phyloP scores from a whole-genome alignment of 2,888 invertebrate species.

The Diarsia mendica region DNA sequence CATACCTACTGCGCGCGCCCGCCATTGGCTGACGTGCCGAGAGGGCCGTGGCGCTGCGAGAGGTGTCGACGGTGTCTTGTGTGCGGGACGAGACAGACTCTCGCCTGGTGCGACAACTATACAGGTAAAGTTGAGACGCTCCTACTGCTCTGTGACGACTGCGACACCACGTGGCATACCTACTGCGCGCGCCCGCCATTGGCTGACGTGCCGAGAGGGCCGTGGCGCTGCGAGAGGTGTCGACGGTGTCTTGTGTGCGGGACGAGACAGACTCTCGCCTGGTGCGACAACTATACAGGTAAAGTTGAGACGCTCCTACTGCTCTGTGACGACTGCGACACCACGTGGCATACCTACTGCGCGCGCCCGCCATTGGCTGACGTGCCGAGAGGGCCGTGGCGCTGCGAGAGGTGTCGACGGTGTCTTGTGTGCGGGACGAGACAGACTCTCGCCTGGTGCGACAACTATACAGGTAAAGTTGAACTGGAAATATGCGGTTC shows the following conservation, averaged over 20 bases:
- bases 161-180: slow-evolving; percentile 99
- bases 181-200: slow-evolving; percentile 99
- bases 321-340: slow-evolving; percentile 99
- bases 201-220: slow-evolving; percentile 97
- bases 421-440: slow-evolving; percentile 97
- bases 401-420: slow-evolving; percentile 98
- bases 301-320: slow-evolving; percentile 98
- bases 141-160: slow-evolving; percentile 99
- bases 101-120: slow-evolving; percentile 91
- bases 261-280: slow-evolving; percentile 93
- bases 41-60: slow-evolving; percentile 99
- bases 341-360: slow-evolving; percentile 99
- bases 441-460: slow-evolving; percentile 92
- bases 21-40: slow-evolving; percentile 97
- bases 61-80: slow-evolving; percentile 98
- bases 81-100: slow-evolving; percentile 96
- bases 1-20: slow-evolving; percentile 99
- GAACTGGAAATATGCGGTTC: not conserved
- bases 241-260: slow-evolving; percentile 97
- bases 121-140: slow-evolving; percentile 97
- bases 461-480: slow-evolving; percentile 91
- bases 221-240: slow-evolving; percentile 99
- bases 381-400: slow-evolving; percentile 99
- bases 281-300: slow-evolving; percentile 92
- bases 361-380: slow-evolving; percentile 97